phyloP scores from a whole-genome alignment of 2,888 invertebrate species.

The Dasysyrphus albostriatus region DNA sequence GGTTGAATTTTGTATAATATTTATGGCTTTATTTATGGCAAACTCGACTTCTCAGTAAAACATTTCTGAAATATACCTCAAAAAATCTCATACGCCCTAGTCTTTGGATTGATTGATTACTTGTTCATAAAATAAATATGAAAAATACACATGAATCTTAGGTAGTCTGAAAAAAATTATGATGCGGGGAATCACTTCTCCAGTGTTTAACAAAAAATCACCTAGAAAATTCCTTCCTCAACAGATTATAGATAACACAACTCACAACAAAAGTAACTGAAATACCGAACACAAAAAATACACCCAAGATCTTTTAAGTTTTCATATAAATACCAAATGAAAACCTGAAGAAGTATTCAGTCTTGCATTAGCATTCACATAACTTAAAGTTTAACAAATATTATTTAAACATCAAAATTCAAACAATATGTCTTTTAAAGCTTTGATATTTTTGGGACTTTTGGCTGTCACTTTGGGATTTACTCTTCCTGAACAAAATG shows the following conservation, averaged over 20 bases:
- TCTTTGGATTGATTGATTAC: no score
- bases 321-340: neutral
- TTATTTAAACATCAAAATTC: neutral
- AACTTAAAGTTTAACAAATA: neutral
- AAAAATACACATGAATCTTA: no score
- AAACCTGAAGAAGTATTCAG: neutral
- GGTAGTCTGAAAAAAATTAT: no score
- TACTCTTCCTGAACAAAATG: neutral
- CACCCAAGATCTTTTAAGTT: neutral
- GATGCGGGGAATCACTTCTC: neutral
- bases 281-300: neutral
- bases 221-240: neutral
- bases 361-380: neutral
- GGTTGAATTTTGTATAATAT: no score
- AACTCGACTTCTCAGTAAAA: no score
- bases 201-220: neutral
- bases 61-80: no score
- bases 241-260: no score
- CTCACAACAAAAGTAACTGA: no score
- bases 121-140: no score
- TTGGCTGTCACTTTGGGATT: slow-evolving; percentile 42
- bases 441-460: slow-evolving; percentile 39
- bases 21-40: no score
- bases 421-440: slow-evolving; percentile 27
- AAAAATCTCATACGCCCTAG: no score